Evolutionary conservation across 64 coral and sea anemone species (phyloP), one percentile per base, ranked within the genome.

Genomic region (Catalaphyllia jardinei): DNA sequence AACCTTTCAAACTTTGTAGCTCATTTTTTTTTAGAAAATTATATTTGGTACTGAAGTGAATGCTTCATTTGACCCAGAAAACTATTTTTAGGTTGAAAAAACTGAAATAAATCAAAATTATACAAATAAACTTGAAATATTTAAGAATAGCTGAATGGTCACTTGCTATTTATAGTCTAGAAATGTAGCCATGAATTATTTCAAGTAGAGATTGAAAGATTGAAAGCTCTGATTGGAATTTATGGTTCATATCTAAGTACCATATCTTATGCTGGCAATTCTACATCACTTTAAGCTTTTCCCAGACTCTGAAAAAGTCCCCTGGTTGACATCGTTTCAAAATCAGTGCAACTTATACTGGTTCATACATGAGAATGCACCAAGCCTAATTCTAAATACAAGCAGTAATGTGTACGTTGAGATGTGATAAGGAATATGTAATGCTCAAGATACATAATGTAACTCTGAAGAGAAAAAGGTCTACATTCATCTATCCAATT

Each of bases 301-400:
- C 11, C 12, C 54, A 12, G 15, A 57, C 11, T 14, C 10, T 12
- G 10, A 14, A 57, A 14, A 16, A 57, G 54, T 57, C 54, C 1
- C 0, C 15, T 16, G 11, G 15, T 15, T 57, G 54, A 57, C 10
- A 57, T 14, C 1, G 54, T 57, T 57, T 57, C 54, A 57, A 57
- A 12, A 14, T 57, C 15, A 57, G 54, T 57, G 10, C 15, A 57
- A 57, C 15, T 57, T 16, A 57, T 57, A 57, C 54, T 57, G 54
- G 81, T 85, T 85, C 81, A 85, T 24, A 65, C 81, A 85, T 71
- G 63, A 50, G 62, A 85, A 50, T 51, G 28, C 38, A 71, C 28
- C 11, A 83, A 39, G 29, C 60, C 18, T 33, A 65, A 64, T 55
- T 4, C 50, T 77, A 69, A 24, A 25, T 28, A 79, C 22, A n/a